Percentiles rank a stretch among this genome's conserved stretches.
Conservation (phyloP, 2,113 vertebrate genomes). For the Cairina moschata region DNA sequence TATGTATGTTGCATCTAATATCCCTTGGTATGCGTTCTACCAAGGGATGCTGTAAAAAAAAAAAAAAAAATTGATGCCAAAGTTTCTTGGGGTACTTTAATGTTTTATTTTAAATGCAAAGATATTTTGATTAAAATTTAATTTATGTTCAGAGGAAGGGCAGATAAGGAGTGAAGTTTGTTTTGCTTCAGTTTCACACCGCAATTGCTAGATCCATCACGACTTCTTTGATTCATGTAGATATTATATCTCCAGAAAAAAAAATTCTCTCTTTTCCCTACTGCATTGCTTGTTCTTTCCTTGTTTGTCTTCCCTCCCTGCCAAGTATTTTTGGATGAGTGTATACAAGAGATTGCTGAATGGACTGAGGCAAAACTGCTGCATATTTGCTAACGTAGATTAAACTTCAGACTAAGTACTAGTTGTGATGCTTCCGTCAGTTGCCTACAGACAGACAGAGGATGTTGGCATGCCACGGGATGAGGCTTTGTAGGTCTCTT, state of each 20-base stretch:
- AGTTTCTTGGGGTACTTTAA: background rate
- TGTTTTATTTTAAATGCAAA: background rate
- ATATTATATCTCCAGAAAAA: background rate
- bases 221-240: background rate
- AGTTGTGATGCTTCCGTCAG: background rate
- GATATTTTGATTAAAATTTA: background rate
- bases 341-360: background rate
- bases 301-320: conserved; percentile 3
- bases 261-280: background rate
- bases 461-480: rapidly evolving
- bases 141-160: background rate
- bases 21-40: background rate
- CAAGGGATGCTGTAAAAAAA: background rate
- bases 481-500: background rate
- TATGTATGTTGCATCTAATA: rapidly evolving
- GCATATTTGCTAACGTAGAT: conserved; percentile 1
- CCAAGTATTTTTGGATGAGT: conserved; percentile 7
- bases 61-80: too few relatives aligned
- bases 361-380: conserved; percentile 19
- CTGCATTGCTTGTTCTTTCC: background rate
- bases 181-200: background rate
- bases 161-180: background rate
- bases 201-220: background rate
- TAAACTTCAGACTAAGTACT: background rate
- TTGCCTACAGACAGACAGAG: background rate